These are phyloP conservation scores for Benthosema pterotum DNA, from an alignment of 2,797 vertebrate species.

Conservation along the genomic window DNA sequence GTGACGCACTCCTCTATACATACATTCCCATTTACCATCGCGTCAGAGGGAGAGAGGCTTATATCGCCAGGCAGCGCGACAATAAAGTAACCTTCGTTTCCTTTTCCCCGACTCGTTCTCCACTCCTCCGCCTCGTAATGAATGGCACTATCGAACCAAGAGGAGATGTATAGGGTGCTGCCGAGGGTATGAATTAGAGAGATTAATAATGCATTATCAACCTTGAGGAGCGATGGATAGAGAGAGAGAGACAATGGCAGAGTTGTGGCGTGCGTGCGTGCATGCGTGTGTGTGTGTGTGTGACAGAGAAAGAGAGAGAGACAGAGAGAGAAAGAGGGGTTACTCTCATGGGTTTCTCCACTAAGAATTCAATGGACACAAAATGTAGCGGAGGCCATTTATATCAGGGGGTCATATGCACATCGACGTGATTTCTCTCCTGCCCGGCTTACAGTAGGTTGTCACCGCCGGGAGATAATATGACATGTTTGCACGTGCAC, in stretches of 20 bases:
- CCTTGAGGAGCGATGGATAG: slow-evolving; percentile 42
- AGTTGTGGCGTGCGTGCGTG: too few species aligned
- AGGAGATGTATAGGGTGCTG: slow-evolving; percentile 29
- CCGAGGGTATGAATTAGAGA: slow-evolving; percentile 37
- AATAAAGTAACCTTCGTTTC: slow-evolving; percentile 38
- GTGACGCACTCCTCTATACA: slow-evolving; percentile 25
- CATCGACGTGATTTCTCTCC: slow-evolving; percentile 26
- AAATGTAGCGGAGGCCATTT: too few species aligned
- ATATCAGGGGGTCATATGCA: slow-evolving; percentile 32
- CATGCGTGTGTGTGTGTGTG: too few species aligned
- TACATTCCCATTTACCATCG: slow-evolving; percentile 30
- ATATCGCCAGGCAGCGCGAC: slow-evolving; percentile 1
- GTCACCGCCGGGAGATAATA: slow-evolving; percentile 9
- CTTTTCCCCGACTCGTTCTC: not conserved
- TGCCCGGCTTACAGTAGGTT: slow-evolving; percentile 13
- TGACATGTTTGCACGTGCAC: slow-evolving; percentile 9
- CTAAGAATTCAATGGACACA: too few species aligned
- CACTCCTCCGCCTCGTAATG: slow-evolving; percentile 5
- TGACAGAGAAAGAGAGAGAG: slow-evolving; percentile 12
- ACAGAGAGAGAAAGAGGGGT: not conserved
- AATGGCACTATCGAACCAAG: slow-evolving; percentile 2
- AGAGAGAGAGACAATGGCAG: not conserved
- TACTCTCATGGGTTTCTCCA: too few species aligned
- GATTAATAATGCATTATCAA: slow-evolving; percentile 57
- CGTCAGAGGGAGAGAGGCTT: slow-evolving; percentile 2